A percentile compares a stretch with the other conserved stretches of the same genome.
Evolutionary conservation across 2,888 invertebrate genomes (phyloP).

Genomic region (Pardosa pseudoannulata): DNA sequence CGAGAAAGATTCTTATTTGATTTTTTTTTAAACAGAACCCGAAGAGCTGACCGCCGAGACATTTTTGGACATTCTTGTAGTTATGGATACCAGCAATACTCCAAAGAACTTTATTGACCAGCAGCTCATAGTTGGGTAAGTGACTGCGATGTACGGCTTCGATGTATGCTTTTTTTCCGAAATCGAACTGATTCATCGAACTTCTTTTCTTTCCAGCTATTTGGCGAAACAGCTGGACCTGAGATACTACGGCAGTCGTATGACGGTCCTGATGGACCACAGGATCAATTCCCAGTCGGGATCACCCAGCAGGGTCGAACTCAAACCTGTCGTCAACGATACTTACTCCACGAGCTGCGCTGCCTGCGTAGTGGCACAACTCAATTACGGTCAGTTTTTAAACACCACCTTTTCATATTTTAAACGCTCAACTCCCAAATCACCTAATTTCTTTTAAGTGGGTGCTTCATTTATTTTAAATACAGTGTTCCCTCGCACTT

Average conservation of each 20-base stretch:
- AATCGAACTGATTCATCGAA: no score
- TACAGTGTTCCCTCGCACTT: no score
- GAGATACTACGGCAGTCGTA: slow-evolving; percentile 33
- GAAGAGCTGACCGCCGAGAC: slow-evolving; percentile 38
- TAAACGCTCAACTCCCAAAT: no score
- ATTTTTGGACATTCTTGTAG: slow-evolving; percentile 38
- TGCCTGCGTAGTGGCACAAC: slow-evolving; percentile 39
- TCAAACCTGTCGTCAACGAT: slow-evolving; percentile 20
- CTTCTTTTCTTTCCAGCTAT: slow-evolving; percentile 12
- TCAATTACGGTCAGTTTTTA: slow-evolving; percentile 26
- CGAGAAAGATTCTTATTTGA: no score
- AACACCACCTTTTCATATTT: no score
- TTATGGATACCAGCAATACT: slow-evolving; percentile 21
- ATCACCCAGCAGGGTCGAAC: background rate
- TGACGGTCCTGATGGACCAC: slow-evolving; percentile 41
- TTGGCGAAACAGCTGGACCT: slow-evolving; percentile 39
- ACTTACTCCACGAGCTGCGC: slow-evolving; percentile 33
- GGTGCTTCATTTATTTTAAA: no score
- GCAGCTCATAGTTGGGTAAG: slow-evolving; percentile 45
- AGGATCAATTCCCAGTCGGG: background rate
- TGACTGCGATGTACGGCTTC: no score
- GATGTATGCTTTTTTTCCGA: no score
- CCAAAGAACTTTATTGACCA: slow-evolving; percentile 15
- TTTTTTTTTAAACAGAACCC: slow-evolving; percentile 33
- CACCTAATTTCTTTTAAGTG: no score